Percentiles rank a stretch among this genome's conserved stretches.
These are phyloP conservation scores for Lanistes nyassanus DNA, from an alignment of 1,140 invertebrate genomes.

Conservation along the genomic window DNA sequence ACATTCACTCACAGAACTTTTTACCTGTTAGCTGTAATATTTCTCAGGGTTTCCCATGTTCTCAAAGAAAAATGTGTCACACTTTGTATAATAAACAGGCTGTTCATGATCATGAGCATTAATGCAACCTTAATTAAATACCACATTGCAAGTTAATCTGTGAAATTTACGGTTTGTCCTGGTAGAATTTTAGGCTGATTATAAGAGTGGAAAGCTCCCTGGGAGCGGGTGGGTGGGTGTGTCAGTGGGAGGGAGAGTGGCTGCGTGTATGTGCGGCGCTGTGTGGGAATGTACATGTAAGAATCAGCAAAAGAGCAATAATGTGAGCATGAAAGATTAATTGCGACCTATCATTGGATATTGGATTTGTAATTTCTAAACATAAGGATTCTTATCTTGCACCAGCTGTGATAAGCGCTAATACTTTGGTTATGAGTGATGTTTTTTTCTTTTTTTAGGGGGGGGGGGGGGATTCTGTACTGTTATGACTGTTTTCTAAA, in stretches of 20 bases:
- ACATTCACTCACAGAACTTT: no score
- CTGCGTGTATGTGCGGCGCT: conserved; percentile 5
- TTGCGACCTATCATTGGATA: background rate
- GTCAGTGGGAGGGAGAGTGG: background rate
- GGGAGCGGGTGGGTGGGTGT: background rate
- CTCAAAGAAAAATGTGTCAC: background rate
- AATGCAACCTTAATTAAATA: background rate
- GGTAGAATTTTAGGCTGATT: no score
- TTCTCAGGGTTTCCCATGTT: no score
- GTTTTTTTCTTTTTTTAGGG: background rate
- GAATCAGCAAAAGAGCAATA: conserved; percentile 1
- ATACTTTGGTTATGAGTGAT: background rate
- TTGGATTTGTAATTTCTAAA: background rate
- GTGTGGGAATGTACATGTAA: background rate
- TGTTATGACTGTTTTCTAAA: no score
- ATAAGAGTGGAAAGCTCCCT: no score
- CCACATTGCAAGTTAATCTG: background rate
- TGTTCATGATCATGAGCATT: background rate
- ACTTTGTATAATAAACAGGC: background rate
- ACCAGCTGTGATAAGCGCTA: background rate
- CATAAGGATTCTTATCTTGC: background rate
- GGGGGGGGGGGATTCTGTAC: background rate
- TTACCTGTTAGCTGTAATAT: no score
- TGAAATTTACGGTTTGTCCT: background rate
- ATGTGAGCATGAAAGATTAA: background rate